These are phyloP conservation scores for Petaurus breviceps DNA, from an alignment of 2,113 vertebrate species.

Conservation along the genomic window DNA sequence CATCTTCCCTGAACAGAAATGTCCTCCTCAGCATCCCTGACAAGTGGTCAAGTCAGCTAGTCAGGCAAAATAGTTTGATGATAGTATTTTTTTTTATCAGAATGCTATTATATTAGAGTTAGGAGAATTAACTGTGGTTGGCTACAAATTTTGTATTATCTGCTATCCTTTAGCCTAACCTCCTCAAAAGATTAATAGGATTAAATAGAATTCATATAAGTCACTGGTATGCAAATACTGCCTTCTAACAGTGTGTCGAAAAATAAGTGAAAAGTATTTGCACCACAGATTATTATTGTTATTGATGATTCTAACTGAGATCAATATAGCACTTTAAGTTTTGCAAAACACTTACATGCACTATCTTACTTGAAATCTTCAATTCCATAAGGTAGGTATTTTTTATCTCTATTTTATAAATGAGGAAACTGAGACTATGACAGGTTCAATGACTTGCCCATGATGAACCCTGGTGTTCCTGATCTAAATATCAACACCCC, in stretches of 20 bases:
- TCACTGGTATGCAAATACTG: background rate
- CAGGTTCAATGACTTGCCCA: background rate
- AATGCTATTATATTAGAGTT: slow-evolving; percentile 12
- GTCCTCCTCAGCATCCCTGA: background rate
- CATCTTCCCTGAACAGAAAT: background rate
- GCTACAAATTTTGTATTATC: slow-evolving; percentile 41
- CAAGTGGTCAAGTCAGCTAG: background rate
- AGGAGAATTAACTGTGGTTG: slow-evolving; percentile 19
- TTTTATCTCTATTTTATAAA: background rate
- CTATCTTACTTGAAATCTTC: background rate
- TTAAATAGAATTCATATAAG: slow-evolving; percentile 37
- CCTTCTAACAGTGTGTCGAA: slow-evolving; percentile 2
- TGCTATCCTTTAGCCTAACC: slow-evolving; percentile 44
- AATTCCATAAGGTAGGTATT: background rate
- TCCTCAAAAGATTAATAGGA: slow-evolving; percentile 39
- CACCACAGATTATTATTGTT: background rate
- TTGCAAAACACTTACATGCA: background rate
- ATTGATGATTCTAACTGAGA: background rate
- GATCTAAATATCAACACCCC: background rate
- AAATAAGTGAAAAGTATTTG: slow-evolving; percentile 29
- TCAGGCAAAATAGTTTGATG: slow-evolving; percentile 6
- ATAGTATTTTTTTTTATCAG: background rate
- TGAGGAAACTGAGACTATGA: background rate
- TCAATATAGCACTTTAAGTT: background rate
- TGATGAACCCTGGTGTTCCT: background rate